Percentiles rank a stretch among this genome's conserved stretches.
Evolutionary conservation across 2,797 vertebrate species (phyloP).

Genomic region (Girardinus metallicus): DNA sequence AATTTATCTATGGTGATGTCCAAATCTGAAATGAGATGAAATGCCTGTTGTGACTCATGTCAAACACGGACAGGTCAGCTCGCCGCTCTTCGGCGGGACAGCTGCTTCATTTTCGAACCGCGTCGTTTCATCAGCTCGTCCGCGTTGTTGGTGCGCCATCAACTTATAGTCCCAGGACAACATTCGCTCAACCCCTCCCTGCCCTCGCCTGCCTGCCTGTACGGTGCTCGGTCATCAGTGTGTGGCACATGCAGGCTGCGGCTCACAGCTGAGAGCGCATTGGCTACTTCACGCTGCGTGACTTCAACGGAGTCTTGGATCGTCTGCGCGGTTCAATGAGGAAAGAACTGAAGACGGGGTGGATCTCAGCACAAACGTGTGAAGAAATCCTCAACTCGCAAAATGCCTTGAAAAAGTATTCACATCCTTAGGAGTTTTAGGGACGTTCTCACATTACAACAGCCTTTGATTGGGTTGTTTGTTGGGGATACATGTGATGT

Average conservation of each 20-base stretch:
- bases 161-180: background rate
- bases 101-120: background rate
- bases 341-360: background rate
- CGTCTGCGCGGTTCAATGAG: background rate
- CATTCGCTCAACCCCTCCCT: background rate
- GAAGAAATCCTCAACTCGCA: background rate
- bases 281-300: background rate
- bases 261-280: constrained; percentile 6
- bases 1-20: background rate
- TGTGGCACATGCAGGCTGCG: background rate
- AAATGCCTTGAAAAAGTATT: background rate
- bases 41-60: background rate
- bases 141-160: background rate
- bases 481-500: background rate
- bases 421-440: background rate
- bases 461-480: background rate
- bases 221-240: background rate
- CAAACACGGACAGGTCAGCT: background rate
- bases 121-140: background rate
- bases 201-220: background rate
- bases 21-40: background rate
- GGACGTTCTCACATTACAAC: background rate
- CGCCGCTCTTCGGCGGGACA: background rate
- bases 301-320: background rate
- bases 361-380: background rate